Evolutionary conservation across 2,113 vertebrate species (phyloP).

Genomic region (Eptatretus burgeri): DNA sequence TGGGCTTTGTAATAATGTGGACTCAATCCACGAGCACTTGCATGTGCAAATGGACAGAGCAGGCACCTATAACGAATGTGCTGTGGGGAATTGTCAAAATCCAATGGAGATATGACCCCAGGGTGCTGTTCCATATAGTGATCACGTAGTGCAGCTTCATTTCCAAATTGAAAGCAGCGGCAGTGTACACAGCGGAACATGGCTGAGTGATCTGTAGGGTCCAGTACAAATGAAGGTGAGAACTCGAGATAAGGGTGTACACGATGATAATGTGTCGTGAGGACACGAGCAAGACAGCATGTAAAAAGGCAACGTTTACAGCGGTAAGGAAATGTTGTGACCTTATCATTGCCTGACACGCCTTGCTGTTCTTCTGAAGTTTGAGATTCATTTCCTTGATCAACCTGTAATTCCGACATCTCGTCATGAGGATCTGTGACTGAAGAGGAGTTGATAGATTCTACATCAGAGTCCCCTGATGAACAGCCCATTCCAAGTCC

Average conservation of each 20-base stretch:
- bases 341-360: conserved; percentile 15
- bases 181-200: conserved; percentile 87
- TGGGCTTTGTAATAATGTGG: conserved; percentile 99
- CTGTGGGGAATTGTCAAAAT: conserved; percentile 79
- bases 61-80: conserved; percentile 56
- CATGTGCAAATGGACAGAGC: conserved; percentile 82
- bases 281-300: conserved; percentile 86
- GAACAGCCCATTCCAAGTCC: too few relatives aligned
- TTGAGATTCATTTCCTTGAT: too few relatives aligned
- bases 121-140: conserved; percentile 91
- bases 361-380: too few relatives aligned
- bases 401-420: too few relatives aligned
- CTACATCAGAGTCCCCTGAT: too few relatives aligned
- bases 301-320: conserved; percentile 99
- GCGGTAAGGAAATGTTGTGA: conserved; percentile 51
- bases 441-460: too few relatives aligned
- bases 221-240: conserved; percentile 87
- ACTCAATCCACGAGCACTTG: conserved; percentile 86
- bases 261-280: conserved; percentile 89
- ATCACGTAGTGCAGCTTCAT: conserved; percentile 71
- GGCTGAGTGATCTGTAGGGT: conserved; percentile 82
- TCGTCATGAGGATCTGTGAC: too few relatives aligned
- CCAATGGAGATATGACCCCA: conserved; percentile 84
- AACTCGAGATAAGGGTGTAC: conserved; percentile 98
- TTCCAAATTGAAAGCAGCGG: conserved; percentile 70